A percentile compares a stretch with the other conserved stretches of the same genome.
Evolutionary conservation across 30 jellyfish, hydroid and myxozoan species (phyloP).

Genomic region (Hydractinia symbiolongicarpus): DNA sequence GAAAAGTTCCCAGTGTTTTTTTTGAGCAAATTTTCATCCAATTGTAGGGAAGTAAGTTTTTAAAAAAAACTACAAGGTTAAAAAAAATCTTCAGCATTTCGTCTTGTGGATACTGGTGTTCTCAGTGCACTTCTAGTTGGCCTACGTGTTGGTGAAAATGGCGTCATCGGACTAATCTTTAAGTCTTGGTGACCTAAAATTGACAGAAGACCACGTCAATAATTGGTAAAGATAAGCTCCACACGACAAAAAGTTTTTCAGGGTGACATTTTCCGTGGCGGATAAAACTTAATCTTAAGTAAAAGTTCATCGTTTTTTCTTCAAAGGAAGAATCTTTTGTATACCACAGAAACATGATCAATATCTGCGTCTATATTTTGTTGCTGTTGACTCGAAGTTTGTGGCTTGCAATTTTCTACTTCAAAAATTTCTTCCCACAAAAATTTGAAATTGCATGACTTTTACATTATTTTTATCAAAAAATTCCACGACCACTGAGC

Average conservation of each 20-base stretch:
- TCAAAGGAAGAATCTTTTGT: background rate
- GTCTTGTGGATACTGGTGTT: background rate
- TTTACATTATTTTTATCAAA: background rate
- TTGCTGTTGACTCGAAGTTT: background rate
- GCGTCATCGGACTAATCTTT: conserved; percentile 57
- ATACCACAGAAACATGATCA: background rate
- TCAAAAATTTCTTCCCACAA: too few species aligned
- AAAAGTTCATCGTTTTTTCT: background rate
- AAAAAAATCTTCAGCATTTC: too few species aligned
- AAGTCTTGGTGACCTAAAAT: conserved; percentile 29
- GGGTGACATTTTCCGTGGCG: too few species aligned
- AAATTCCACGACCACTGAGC: background rate
- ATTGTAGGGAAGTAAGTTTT: too few species aligned
- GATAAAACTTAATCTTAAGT: too few species aligned
- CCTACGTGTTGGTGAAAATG: conserved; percentile 60
- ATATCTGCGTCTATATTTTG: too few species aligned
- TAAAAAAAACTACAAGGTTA: too few species aligned
- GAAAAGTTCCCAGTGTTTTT: too few species aligned
- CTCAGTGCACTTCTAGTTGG: conserved; percentile 61
- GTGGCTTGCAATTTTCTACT: background rate
- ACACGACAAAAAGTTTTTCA: too few species aligned
- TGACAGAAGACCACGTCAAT: background rate
- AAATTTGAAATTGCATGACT: background rate
- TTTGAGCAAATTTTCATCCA: too few species aligned
- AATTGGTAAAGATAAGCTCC: too few species aligned